phyloP scores from a whole-genome alignment of 2,113 vertebrate species.

The Electrona antarctica region DNA sequence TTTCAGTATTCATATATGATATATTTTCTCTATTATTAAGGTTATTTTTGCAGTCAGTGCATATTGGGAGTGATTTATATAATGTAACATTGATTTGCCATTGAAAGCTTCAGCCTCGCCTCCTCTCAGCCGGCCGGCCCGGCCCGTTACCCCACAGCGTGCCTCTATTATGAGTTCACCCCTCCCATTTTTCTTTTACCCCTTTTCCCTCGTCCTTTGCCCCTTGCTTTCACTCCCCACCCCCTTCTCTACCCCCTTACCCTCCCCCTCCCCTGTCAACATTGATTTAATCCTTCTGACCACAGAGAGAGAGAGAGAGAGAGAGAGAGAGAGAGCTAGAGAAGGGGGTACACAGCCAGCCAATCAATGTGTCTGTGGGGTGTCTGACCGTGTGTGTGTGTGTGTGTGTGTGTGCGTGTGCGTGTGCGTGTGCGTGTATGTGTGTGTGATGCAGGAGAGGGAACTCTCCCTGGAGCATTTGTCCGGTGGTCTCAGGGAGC shows the following conservation, averaged over 20 bases:
- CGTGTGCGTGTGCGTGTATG: conserved; percentile 46
- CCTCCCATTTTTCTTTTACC: conserved; percentile 57
- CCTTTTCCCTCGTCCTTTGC: conserved; percentile 75
- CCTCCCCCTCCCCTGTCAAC: conserved; percentile 72
- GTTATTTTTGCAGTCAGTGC: too few species aligned
- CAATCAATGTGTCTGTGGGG: conserved; percentile 24
- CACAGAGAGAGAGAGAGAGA: conserved; percentile 70
- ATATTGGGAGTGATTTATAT: too few species aligned
- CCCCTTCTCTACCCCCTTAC: conserved; percentile 58
- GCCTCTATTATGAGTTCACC: conserved; percentile 37
- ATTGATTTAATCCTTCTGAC: conserved; percentile 82
- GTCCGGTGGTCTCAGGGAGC: conserved; percentile 77
- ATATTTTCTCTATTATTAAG: too few species aligned
- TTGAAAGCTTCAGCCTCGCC: not conserved
- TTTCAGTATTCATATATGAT: too few species aligned
- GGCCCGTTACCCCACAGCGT: conserved; percentile 32
- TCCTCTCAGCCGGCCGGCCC: conserved; percentile 20
- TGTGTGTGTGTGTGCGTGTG: conserved; percentile 30
- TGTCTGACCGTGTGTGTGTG: conserved; percentile 21
- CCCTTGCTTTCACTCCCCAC: conserved; percentile 67
- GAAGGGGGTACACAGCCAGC: conserved; percentile 26
- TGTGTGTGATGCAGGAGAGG: conserved; percentile 85
- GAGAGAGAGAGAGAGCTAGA: conserved; percentile 31
- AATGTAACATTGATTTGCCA: not conserved
- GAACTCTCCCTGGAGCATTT: conserved; percentile 84